Conservation (phyloP, 2,888 invertebrate genomes). For the Luffia ferchaultella region DNA sequence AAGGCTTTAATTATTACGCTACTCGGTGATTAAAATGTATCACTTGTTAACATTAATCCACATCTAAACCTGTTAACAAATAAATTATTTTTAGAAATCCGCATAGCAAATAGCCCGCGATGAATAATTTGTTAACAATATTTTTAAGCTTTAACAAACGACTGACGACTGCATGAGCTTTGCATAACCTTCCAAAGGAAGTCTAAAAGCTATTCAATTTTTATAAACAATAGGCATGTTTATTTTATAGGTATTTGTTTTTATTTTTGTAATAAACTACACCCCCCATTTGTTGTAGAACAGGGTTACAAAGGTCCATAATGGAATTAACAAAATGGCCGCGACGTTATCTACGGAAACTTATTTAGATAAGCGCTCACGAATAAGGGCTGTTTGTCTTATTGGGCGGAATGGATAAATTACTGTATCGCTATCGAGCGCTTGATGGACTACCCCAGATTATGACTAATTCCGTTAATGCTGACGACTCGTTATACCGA, state of each 20-base stretch:
- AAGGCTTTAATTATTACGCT: neutral
- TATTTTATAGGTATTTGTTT: neutral
- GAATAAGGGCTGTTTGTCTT: constrained; percentile 37
- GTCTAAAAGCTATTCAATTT: too few relatives aligned
- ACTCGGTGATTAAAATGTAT: neutral
- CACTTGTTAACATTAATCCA: constrained; percentile 10
- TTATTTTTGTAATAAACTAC: neutral
- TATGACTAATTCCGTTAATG: constrained; percentile 43
- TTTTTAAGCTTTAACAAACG: too few relatives aligned
- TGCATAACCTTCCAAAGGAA: too few relatives aligned
- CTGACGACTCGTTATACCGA: constrained; percentile 9
- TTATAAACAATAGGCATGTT: too few relatives aligned
- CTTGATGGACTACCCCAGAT: constrained; percentile 39
- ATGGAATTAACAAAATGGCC: constrained; percentile 17
- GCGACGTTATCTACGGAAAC: constrained; percentile 48
- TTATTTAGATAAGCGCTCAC: constrained; percentile 58
- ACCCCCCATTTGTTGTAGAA: neutral
- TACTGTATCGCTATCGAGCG: constrained; percentile 21
- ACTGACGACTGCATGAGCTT: too few relatives aligned
- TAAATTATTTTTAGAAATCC: constrained; percentile 8
- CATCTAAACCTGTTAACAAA: constrained; percentile 7
- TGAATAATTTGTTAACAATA: too few relatives aligned
- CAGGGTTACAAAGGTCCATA: constrained; percentile 4
- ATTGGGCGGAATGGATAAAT: constrained; percentile 28
- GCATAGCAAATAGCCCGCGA: too few relatives aligned